These are phyloP conservation scores for Spodoptera littoralis DNA, from an alignment of 2,888 invertebrate genomes.

Conservation along the genomic window DNA sequence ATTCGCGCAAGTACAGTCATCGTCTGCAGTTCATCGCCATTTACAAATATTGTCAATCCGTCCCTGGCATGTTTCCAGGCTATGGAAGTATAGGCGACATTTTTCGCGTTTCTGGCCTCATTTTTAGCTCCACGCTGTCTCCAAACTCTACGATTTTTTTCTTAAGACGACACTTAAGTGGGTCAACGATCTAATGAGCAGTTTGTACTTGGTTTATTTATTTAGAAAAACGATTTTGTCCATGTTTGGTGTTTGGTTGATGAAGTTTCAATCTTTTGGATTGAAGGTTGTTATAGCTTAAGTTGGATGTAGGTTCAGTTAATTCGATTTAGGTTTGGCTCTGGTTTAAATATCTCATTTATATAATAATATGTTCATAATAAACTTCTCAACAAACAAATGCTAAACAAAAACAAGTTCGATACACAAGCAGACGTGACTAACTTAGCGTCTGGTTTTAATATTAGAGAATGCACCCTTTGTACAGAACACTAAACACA, in stretches of 20 bases:
- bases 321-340: too few species aligned
- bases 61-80: conserved; percentile 74
- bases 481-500: conserved; percentile 1
- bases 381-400: background rate
- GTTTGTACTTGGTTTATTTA: conserved; percentile 9
- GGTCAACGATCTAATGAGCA: conserved; percentile 56
- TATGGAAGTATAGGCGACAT: conserved; percentile 70
- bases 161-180: conserved; percentile 43
- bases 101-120: conserved; percentile 79
- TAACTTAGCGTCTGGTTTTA: conserved; percentile 1
- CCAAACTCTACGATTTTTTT: conserved; percentile 47
- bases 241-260: background rate
- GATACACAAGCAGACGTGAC: conserved; percentile 2
- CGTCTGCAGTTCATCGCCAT: conserved; percentile 71
- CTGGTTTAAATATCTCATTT: too few species aligned
- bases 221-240: background rate
- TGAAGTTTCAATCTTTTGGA: background rate
- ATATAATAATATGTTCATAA: too few species aligned
- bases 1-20: conserved; percentile 58
- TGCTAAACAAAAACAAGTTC: background rate
- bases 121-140: conserved; percentile 77
- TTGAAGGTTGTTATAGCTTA: too few species aligned
- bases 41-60: conserved; percentile 67
- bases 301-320: too few species aligned
- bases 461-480: conserved; percentile 1